Base-by-base conservation (phyloP, 1,140 invertebrate species). In the Diabrotica virgifera region DNA sequence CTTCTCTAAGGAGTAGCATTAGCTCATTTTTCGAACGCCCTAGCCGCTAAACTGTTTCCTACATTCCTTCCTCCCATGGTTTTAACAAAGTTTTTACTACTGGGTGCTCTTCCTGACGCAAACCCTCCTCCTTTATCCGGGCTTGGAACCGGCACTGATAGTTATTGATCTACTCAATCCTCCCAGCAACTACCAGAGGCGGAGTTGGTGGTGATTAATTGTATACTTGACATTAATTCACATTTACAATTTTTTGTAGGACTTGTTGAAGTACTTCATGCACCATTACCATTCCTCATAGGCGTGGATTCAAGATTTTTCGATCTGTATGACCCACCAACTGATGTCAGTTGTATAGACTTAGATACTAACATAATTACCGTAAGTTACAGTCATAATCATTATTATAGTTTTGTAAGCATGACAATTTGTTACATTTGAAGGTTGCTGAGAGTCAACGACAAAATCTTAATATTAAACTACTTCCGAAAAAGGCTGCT, bases 241-340 rank as follows among this genome's bases (percentile, higher is more conserved):
- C 24, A 2, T 2, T 2, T 24, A 24, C 24, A 35, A 12, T 64
- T 40, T 63, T 66, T 58, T 72, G 51, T 73, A 85, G 84, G 89
- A 60, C 80, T 91, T 72, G 88, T 89, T 4, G 90, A 90, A 79
- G 93, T 99, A 6, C 82, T 99, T 13, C 94, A 97, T 81, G 96
- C 97, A 38, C 98, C 98, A 0, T 82, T 98, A 70, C 97, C 98
- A 6, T 99, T 98, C 80, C 85, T 99, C 62, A 96, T 99, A 73
- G 97, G 97, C 56, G 93, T 96, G 5, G 94, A 96, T 78, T 96
- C 95, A 8, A 85, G 96, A 62, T 99, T 99, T 83, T 99, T 99
- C 80, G 97, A 99, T 79, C 81, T 98, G 5, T 98, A 96, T 77
- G 96, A 98, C 77, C 96, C 95, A 38, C 97, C 97, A 24, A 81